These are phyloP conservation scores for Hyphantria cunea DNA, from an alignment of 1,140 invertebrate genomes.

Conservation along the genomic window DNA sequence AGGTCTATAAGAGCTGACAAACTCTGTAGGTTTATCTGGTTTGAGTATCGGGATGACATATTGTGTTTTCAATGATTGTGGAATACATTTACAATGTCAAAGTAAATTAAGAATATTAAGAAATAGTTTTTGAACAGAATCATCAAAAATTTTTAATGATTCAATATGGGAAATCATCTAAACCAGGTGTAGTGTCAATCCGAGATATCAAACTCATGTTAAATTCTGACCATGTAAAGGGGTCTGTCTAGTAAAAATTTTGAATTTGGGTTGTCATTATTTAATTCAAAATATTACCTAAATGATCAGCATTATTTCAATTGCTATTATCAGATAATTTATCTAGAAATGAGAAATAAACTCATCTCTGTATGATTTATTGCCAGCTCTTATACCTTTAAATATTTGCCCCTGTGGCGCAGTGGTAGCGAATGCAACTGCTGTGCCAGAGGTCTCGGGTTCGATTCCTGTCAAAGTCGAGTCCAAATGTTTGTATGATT, in stretches of 20 bases:
- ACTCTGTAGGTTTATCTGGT: neutral
- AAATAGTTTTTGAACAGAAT: conserved; percentile 16
- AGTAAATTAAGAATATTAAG: conserved; percentile 32
- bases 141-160: conserved; percentile 30
- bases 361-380: conserved; percentile 10
- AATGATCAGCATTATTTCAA: neutral
- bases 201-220: conserved; percentile 1
- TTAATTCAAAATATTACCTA: conserved; percentile 3
- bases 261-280: neutral
- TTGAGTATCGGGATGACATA: conserved; percentile 42
- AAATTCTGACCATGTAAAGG: conserved; percentile 9
- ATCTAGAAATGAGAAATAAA: conserved; percentile 6
- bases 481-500: no score
- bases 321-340: conserved; percentile 18
- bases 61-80: conserved; percentile 39
- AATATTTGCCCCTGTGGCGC: no score
- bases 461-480: no score
- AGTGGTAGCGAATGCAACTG: no score
- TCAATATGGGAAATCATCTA: conserved; percentile 29
- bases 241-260: neutral
- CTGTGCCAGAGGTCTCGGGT: no score
- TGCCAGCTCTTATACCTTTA: conserved; percentile 9
- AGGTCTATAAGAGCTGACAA: neutral
- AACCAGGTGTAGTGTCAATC: conserved; percentile 30
- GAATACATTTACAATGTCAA: conserved; percentile 33